Conservation (phyloP, 2,113 vertebrate genomes). For the Baryphthengus martii region DNA sequence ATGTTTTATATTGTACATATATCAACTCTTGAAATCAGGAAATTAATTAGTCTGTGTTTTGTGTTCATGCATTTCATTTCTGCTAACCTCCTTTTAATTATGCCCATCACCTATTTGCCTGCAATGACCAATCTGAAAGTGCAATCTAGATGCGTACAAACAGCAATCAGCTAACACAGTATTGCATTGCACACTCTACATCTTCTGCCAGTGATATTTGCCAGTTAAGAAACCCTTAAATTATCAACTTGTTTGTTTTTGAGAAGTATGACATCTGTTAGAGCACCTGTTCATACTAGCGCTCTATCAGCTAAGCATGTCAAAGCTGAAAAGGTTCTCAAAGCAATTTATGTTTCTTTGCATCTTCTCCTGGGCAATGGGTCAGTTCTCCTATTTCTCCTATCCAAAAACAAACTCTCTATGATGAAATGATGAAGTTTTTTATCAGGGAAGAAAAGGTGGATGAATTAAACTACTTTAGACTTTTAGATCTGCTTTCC, state of each 20-base stretch:
- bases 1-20: background rate
- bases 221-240: background rate
- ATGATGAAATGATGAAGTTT: background rate
- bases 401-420: background rate
- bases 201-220: background rate
- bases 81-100: background rate
- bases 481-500: background rate
- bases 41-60: background rate
- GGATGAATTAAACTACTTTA: background rate
- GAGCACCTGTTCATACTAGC: background rate
- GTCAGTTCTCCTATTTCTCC: background rate
- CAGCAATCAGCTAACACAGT: background rate
- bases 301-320: background rate
- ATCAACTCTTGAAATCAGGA: background rate
- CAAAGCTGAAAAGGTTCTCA: background rate
- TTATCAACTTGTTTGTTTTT: conserved; percentile 1
- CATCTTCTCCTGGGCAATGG: background rate
- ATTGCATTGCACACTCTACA: background rate
- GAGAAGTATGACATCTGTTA: conserved; percentile 1
- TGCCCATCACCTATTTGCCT: background rate
- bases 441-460: background rate
- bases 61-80: background rate
- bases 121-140: background rate
- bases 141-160: background rate
- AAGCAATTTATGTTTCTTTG: background rate